Percentiles rank a stretch among this genome's conserved stretches.
These are phyloP conservation scores for Pelagia noctiluca DNA, from an alignment of 30 jellyfish, hydroid and myxozoan genomes.

Conservation along the genomic window DNA sequence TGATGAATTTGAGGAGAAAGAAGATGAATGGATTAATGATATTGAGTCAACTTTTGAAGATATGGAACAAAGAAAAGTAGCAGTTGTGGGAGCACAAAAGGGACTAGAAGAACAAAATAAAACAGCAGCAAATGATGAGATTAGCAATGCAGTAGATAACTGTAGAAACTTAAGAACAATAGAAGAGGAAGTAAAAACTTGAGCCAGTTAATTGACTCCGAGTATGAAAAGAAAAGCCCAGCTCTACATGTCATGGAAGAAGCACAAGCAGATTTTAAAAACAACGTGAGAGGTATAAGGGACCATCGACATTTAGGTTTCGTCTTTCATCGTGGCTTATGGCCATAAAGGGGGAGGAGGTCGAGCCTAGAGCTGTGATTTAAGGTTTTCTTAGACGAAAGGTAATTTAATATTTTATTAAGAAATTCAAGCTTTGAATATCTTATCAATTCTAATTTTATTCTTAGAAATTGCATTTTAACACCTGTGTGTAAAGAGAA, in stretches of 20 bases:
- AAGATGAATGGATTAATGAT: conserved; percentile 1
- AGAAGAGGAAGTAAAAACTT: neutral
- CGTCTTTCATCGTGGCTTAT: too few species aligned
- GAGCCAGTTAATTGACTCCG: conserved; percentile 1
- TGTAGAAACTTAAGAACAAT: neutral
- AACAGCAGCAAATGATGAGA: neutral
- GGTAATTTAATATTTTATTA: too few species aligned
- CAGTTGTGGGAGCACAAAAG: neutral
- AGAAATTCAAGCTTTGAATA: too few species aligned
- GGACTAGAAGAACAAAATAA: neutral
- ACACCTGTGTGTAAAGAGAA: too few species aligned
- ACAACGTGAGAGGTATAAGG: neutral
- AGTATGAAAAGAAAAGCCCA: neutral
- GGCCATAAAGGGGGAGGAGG: too few species aligned
- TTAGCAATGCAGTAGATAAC: conserved; percentile 1
- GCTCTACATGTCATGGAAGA: conserved; percentile 2
- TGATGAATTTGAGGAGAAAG: conserved; percentile 1
- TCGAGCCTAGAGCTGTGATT: too few species aligned
- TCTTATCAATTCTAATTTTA: too few species aligned
- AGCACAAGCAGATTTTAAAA: neutral
- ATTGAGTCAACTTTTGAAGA: conserved; percentile 2
- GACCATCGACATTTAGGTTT: too few species aligned
- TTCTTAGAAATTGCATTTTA: too few species aligned
- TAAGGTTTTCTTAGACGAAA: too few species aligned
- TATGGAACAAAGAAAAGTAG: neutral